Evolutionary conservation across 2,888 invertebrate genomes (phyloP).

Genomic region (Sinohyriopsis cumingii): DNA sequence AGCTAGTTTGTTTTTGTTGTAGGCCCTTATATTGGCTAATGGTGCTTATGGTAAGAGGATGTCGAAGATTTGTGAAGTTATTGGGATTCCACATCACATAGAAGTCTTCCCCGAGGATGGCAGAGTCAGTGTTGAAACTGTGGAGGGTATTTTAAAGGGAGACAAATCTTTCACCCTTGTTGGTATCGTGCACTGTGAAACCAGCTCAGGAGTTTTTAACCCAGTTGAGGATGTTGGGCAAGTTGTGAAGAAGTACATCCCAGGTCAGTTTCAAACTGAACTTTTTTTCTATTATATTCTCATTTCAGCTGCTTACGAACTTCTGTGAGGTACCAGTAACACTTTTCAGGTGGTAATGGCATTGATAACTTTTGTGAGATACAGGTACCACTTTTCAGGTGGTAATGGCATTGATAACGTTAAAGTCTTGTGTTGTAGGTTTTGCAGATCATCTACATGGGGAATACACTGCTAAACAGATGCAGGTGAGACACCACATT

Average conservation of each 20-base stretch:
- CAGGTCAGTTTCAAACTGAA: slow-evolving; percentile 39
- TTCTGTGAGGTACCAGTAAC: neutral
- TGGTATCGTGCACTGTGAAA: slow-evolving; percentile 73
- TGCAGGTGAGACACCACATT: no score
- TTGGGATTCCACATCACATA: slow-evolving; percentile 62
- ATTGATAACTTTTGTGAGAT: neutral
- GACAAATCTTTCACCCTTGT: slow-evolving; percentile 69
- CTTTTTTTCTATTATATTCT: neutral
- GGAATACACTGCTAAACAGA: no score
- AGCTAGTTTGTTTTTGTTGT: slow-evolving; percentile 1
- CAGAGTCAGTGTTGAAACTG: slow-evolving; percentile 53
- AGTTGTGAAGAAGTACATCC: slow-evolving; percentile 62
- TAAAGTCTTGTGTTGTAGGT: no score
- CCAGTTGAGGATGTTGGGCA: slow-evolving; percentile 71
- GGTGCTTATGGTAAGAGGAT: slow-evolving; percentile 74
- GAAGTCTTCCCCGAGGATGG: slow-evolving; percentile 70
- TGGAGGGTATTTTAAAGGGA: slow-evolving; percentile 53
- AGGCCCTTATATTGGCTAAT: slow-evolving; percentile 73
- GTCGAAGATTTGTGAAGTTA: slow-evolving; percentile 70
- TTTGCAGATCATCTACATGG: no score
- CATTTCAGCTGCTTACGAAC: neutral
- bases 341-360: neutral
- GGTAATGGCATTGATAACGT: neutral
- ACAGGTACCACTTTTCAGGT: neutral
- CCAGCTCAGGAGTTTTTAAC: slow-evolving; percentile 73